Evolutionary conservation across 2,113 vertebrate genomes (phyloP).

Genomic region (Parotia lawesii): DNA sequence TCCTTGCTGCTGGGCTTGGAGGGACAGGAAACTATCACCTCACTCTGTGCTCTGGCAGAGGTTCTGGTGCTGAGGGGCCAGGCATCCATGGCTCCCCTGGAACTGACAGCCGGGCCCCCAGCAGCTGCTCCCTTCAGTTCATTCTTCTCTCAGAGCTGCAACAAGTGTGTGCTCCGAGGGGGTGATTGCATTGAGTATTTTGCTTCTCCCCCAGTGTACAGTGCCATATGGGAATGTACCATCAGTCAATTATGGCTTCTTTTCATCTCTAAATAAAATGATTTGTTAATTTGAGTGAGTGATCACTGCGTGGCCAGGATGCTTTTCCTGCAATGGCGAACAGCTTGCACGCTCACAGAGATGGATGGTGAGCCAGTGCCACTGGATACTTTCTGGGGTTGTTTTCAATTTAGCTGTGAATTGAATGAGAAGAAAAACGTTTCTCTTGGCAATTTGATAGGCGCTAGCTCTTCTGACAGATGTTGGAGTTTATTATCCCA

Average conservation of each 20-base stretch:
- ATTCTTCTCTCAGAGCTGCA: not conserved
- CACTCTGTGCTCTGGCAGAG: not conserved
- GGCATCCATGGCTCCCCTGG: not conserved
- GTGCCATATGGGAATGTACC: conserved; percentile 47
- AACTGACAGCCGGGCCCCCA: not conserved
- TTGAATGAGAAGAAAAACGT: conserved; percentile 77
- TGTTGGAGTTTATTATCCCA: conserved; percentile 78
- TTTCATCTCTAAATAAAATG: conserved; percentile 74
- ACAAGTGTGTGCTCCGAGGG: not conserved
- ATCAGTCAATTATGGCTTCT: conserved; percentile 70
- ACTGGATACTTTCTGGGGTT: conserved; percentile 74
- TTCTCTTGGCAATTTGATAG: conserved; percentile 78
- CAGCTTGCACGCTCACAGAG: conserved; percentile 73
- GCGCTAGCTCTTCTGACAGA: conserved; percentile 76
- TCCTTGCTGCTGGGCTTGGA: not conserved
- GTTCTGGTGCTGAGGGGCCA: not conserved
- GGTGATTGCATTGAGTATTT: not conserved
- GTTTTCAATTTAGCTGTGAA: conserved; percentile 77
- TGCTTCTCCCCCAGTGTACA: not conserved
- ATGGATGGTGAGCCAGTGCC: conserved; percentile 50
- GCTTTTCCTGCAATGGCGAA: conserved; percentile 57
- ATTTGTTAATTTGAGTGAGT: conserved; percentile 80
- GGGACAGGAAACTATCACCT: not conserved
- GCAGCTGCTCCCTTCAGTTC: not conserved
- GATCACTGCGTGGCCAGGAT: conserved; percentile 59